phyloP scores from a whole-genome alignment of 1,140 invertebrate genomes.

The Drosophila albomicans region DNA sequence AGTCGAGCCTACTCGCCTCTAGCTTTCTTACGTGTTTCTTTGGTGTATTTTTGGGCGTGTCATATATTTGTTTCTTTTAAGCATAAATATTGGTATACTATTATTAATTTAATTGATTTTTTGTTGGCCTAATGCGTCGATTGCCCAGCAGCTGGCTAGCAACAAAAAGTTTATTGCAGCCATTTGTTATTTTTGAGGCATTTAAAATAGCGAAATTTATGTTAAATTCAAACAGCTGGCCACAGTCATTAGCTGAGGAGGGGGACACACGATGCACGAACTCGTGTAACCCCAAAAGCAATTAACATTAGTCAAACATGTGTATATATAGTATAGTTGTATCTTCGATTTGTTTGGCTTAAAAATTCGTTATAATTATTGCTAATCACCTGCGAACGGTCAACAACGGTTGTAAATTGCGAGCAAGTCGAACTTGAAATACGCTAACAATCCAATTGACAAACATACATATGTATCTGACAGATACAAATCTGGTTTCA shows the following conservation, averaged over 20 bases:
- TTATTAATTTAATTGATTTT: conserved; percentile 81
- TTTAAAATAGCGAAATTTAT: conserved; percentile 38
- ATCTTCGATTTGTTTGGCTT: conserved; percentile 61
- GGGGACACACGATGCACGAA: conserved; percentile 9
- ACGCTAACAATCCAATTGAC: background rate
- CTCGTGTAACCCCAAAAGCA: conserved; percentile 29
- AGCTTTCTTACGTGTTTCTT: no score
- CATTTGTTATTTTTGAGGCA: conserved; percentile 60
- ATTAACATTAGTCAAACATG: conserved; percentile 40
- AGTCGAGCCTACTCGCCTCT: no score
- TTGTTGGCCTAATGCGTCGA: conserved; percentile 67
- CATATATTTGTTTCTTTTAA: conserved; percentile 16
- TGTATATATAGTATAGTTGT: background rate
- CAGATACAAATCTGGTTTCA: background rate
- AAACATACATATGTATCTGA: conserved; percentile 1
- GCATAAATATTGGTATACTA: conserved; percentile 68
- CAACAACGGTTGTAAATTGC: conserved; percentile 16
- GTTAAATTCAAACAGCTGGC: conserved; percentile 31
- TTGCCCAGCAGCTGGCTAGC: conserved; percentile 69
- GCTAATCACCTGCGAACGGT: conserved; percentile 62
- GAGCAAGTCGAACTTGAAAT: background rate
- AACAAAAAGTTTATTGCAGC: conserved; percentile 64
- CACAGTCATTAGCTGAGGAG: background rate
- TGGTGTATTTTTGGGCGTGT: conserved; percentile 48
- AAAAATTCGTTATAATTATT: conserved; percentile 59